Conservation (phyloP, 2,113 vertebrate genomes). For the Salvelinus sp. region DNA sequence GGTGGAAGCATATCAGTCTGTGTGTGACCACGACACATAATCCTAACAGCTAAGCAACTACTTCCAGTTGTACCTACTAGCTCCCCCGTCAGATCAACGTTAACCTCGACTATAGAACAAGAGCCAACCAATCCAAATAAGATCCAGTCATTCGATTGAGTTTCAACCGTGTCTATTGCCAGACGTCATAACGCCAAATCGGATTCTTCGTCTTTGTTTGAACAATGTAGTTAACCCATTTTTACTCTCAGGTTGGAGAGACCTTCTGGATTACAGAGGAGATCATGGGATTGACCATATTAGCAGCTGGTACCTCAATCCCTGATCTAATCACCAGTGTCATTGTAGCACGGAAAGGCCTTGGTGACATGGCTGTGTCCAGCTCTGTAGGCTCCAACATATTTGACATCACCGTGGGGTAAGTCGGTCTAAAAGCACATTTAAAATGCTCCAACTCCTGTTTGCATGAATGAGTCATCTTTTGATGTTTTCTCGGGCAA, state of each 20-base stretch:
- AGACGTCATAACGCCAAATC: neutral
- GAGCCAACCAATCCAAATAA: neutral
- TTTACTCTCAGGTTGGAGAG: constrained; percentile 68
- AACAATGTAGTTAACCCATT: neutral
- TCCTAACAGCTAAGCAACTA: neutral
- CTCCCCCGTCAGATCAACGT: too few relatives aligned
- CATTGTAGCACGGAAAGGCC: constrained; percentile 76
- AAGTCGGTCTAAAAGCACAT: constrained; percentile 30
- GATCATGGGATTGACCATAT: constrained; percentile 77
- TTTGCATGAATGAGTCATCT: too few relatives aligned
- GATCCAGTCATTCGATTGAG: neutral
- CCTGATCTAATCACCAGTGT: constrained; percentile 79
- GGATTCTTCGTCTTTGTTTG: neutral
- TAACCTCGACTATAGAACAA: neutral
- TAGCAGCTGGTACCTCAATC: constrained; percentile 77
- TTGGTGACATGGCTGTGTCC: constrained; percentile 79
- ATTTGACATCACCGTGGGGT: constrained; percentile 80
- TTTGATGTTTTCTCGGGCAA: too few relatives aligned
- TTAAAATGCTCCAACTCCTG: too few relatives aligned
- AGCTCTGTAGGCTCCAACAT: constrained; percentile 81
- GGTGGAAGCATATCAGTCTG: neutral
- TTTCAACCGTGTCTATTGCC: neutral
- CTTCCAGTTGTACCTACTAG: too few relatives aligned
- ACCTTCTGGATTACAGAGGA: constrained; percentile 77
- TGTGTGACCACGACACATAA: neutral